A percentile compares a stretch with the other conserved stretches of the same genome.
Conservation (phyloP, 2,888 invertebrate species). For the Norana najaformis region DNA sequence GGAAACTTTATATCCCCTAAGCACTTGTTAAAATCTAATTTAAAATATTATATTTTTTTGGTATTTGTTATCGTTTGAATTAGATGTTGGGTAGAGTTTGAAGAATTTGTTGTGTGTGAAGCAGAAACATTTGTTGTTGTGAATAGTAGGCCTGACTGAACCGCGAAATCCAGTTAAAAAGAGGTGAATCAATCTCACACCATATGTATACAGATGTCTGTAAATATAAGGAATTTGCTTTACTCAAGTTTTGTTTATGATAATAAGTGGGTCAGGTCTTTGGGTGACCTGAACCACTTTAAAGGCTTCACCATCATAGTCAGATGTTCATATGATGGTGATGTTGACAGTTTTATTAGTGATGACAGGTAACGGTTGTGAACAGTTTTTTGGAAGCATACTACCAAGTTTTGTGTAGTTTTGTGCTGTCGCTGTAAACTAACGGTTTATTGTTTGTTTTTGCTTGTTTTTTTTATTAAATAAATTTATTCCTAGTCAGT, state of each 20-base stretch:
- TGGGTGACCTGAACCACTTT: neutral
- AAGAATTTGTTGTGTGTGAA: neutral
- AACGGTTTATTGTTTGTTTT: neutral
- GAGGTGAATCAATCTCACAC: neutral
- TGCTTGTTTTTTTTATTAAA: neutral
- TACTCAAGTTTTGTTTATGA: neutral
- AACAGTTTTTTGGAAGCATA: neutral
- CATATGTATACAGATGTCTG: neutral
- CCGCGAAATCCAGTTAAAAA: neutral
- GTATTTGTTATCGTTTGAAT: neutral
- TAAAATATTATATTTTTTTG: no score
- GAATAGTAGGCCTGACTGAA: neutral
- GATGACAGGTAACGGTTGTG: neutral
- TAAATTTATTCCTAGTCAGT: neutral
- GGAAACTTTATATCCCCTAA: no score
- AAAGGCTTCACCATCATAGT: neutral
- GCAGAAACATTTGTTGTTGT: neutral
- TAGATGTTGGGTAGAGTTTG: neutral
- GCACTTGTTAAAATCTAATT: no score
- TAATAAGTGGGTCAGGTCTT: neutral
- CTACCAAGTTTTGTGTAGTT: neutral
- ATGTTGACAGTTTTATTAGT: neutral
- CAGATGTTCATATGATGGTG: neutral
- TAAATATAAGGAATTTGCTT: neutral
- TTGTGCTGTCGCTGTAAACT: neutral